phyloP scores from a whole-genome alignment of 1,140 invertebrate species.

The Drosophila funebris region DNA sequence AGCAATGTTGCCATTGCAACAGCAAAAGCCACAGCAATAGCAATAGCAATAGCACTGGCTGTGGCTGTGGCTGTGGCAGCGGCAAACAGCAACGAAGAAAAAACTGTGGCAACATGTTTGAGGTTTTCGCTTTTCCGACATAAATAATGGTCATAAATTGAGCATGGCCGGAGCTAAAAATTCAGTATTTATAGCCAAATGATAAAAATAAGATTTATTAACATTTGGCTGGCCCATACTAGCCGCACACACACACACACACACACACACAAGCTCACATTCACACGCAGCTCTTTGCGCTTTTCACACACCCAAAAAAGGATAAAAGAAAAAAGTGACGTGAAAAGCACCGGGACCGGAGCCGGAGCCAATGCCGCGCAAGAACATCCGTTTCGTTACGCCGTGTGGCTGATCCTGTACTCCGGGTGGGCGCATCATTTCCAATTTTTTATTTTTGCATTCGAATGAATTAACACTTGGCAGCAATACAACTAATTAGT shows the following conservation, averaged over 20 bases:
- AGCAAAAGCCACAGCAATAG: constrained; percentile 7
- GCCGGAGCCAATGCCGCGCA: constrained; percentile 52
- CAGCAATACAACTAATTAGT: constrained; percentile 68
- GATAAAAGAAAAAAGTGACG: constrained; percentile 15
- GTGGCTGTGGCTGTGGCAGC: not conserved
- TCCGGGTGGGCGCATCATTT: constrained; percentile 15
- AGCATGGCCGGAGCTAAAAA: constrained; percentile 83
- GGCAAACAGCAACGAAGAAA: constrained; percentile 15
- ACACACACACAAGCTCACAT: constrained; percentile 27
- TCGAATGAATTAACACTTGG: constrained; percentile 57
- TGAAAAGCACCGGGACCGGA: constrained; percentile 11
- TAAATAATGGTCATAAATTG: constrained; percentile 84
- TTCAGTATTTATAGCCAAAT: constrained; percentile 84
- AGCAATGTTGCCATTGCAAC: constrained; percentile 3
- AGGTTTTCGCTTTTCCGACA: constrained; percentile 83
- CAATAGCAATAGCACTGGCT: constrained; percentile 4
- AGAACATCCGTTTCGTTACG: constrained; percentile 69
- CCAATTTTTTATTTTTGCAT: constrained; percentile 22
- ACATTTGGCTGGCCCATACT: constrained; percentile 75
- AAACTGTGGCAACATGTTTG: constrained; percentile 81
- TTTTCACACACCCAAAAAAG: constrained; percentile 43
- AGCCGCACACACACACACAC: constrained; percentile 16
- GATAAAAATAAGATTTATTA: constrained; percentile 84
- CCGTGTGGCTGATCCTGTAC: constrained; percentile 68
- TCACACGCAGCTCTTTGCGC: constrained; percentile 32